These are phyloP conservation scores for Ranitomeya variabilis DNA, from an alignment of 2,113 vertebrate genomes.

Conservation along the genomic window DNA sequence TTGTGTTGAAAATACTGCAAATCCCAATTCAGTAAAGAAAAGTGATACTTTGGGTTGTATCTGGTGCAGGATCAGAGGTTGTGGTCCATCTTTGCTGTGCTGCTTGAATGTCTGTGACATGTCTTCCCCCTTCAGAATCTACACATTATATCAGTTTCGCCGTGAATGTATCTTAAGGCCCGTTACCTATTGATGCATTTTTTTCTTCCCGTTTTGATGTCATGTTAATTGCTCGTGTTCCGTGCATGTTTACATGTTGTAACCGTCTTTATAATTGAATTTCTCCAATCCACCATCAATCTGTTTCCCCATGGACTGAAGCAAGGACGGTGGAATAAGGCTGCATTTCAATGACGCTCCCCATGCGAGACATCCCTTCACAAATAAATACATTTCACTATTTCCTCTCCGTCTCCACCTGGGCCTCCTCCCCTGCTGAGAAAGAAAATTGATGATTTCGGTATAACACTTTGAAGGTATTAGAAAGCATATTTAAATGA, in stretches of 20 bases:
- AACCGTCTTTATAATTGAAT: constrained; percentile 27
- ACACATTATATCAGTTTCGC: not conserved
- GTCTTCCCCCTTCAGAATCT: not conserved
- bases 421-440: constrained; percentile 37
- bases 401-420: constrained; percentile 29
- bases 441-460: constrained; percentile 56
- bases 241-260: constrained; percentile 27
- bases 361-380: constrained; percentile 26
- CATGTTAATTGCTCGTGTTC: constrained; percentile 4
- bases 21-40: too few relatives aligned
- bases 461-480: constrained; percentile 54
- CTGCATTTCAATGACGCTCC: not conserved
- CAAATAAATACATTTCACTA: constrained; percentile 44
- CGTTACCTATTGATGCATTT: not conserved
- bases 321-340: not conserved
- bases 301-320: constrained; percentile 14
- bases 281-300: constrained; percentile 25
- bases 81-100: too few relatives aligned
- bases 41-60: too few relatives aligned
- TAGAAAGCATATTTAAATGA: constrained; percentile 53
- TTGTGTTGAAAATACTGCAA: too few relatives aligned
- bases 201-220: not conserved
- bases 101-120: not conserved
- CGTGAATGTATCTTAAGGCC: not conserved
- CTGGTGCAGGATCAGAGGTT: too few relatives aligned